These are phyloP conservation scores for Enteromius unitaeniatus DNA, from an alignment of 2,797 vertebrate species.

Conservation along the genomic window DNA sequence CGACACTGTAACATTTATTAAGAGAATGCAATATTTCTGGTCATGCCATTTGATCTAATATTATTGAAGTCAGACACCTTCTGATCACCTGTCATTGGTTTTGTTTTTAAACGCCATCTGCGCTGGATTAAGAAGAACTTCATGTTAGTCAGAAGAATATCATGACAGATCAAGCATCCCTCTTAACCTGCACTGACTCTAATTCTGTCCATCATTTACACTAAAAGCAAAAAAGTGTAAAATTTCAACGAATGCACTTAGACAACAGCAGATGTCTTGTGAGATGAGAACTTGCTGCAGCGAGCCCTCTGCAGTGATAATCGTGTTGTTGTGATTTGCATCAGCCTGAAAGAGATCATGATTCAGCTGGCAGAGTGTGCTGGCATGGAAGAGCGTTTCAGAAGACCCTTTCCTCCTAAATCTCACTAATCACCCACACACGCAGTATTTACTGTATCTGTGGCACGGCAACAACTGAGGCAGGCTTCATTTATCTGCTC, in stretches of 20 bases:
- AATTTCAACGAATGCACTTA: not conserved
- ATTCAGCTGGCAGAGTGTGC: slow-evolving; percentile 10
- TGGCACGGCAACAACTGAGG: not conserved
- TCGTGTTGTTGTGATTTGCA: slow-evolving; percentile 2
- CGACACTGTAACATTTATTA: too few relatives aligned
- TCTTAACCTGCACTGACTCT: not conserved
- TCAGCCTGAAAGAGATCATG: not conserved
- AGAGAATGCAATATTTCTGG: not conserved
- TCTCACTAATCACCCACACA: slow-evolving; percentile 18
- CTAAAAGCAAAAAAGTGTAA: not conserved
- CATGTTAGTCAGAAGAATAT: not conserved
- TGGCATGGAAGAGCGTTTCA: not conserved
- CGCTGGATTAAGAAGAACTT: not conserved
- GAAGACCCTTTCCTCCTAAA: slow-evolving; percentile 16
- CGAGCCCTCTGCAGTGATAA: not conserved
- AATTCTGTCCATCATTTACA: not conserved
- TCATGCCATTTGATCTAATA: not conserved
- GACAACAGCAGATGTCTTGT: not conserved
- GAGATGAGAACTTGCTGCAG: not conserved
- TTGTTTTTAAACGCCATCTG: not conserved
- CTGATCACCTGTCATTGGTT: not conserved
- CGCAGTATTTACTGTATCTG: not conserved
- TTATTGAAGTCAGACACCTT: not conserved
- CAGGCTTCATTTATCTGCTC: slow-evolving; percentile 22
- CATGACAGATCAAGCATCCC: not conserved